Evolutionary conservation across 2,888 invertebrate species (phyloP).

Genomic region (Portevinia maculata): DNA sequence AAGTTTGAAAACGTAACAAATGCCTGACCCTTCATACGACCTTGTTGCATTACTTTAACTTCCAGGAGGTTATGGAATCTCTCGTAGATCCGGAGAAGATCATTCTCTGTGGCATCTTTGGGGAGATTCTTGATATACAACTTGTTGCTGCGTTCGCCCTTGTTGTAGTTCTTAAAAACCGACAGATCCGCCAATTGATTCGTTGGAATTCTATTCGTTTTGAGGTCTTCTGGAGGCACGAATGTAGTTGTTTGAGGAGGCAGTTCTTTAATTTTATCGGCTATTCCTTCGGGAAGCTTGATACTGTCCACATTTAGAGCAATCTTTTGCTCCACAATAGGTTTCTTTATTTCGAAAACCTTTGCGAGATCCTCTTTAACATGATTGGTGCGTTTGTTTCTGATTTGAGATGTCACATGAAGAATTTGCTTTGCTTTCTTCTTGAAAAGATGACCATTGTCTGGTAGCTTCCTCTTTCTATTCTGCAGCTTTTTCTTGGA

Average conservation of each 20-base stretch:
- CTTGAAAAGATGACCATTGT: constrained; percentile 24
- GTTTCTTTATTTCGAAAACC: constrained; percentile 63
- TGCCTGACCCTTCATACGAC: constrained; percentile 98
- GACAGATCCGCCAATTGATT: constrained; percentile 89
- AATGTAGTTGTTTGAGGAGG: too few species aligned
- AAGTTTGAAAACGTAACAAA: constrained; percentile 87
- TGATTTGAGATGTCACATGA: constrained; percentile 73
- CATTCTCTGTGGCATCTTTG: constrained; percentile 89
- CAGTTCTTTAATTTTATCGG: not conserved
- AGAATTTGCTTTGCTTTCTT: constrained; percentile 63
- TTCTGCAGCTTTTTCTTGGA: not conserved
- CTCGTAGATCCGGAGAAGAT: constrained; percentile 90
- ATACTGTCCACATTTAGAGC: constrained; percentile 76
- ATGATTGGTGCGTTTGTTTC: constrained; percentile 9
- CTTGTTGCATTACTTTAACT: constrained; percentile 95
- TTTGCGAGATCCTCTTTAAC: constrained; percentile 12
- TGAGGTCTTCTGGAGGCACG: constrained; percentile 83
- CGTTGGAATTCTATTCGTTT: constrained; percentile 87
- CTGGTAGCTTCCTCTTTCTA: constrained; percentile 46
- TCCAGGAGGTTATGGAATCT: constrained; percentile 86
- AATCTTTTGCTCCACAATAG: constrained; percentile 75
- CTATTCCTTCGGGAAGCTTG: constrained; percentile 10
- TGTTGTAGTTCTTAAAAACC: constrained; percentile 93
- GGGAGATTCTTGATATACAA: constrained; percentile 96
- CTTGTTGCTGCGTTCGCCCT: constrained; percentile 91